Base-by-base conservation (phyloP, 35 echinoderm and acorn worm genomes). In the Ptychodera flava region DNA sequence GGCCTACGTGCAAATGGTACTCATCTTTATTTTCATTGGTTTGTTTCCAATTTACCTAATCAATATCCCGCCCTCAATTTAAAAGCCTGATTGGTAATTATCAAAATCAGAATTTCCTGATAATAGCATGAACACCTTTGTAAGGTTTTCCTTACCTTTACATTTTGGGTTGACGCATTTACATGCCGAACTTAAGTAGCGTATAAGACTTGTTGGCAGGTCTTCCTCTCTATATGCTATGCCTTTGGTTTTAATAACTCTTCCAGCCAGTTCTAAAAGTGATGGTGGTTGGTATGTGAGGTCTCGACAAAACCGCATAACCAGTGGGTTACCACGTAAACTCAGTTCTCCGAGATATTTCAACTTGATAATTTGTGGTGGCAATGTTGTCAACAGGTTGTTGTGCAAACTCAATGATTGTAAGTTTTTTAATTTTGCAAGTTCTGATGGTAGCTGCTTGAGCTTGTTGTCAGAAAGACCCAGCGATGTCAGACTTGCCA, bases 361-460 rank as follows among this genome's bases (percentile, higher is more conserved):
- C 28, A 97, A 38, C 15, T 84, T 88, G 87, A 97, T 91, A 81
- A 97, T 97, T 53, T 93, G 88, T 0, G 91, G 89, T 31, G 95
- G 95, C 22, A 97, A 89, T 0, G 89, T 91, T n/a, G 91, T 97
- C 1, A 97, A 77, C 10, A 83, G 95, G 76, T 97, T 97, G 87
- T 93, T 93, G 77, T 97, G 95, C 1, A 97, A 89, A 88, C 95
- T 97, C 27, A 97, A 87, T 1, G 94, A 97, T 31, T 82, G 80
- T 6, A 97, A 80, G 29, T 89, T 83, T 14, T 81, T 93, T 15
- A 97, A 88, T 34, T 89, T 83, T 35, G 81, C 80, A 1, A 97
- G 85, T 80, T 93, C 91, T 1, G 95, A 12, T 0, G 95, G 95
- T 1, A 97, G 86, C 0, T 79, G 15, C 2, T 87, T 79, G 1